Percentiles rank a stretch among this genome's conserved stretches.
phyloP scores from a whole-genome alignment of 2,113 vertebrate species.

The Prunella himalayana region DNA sequence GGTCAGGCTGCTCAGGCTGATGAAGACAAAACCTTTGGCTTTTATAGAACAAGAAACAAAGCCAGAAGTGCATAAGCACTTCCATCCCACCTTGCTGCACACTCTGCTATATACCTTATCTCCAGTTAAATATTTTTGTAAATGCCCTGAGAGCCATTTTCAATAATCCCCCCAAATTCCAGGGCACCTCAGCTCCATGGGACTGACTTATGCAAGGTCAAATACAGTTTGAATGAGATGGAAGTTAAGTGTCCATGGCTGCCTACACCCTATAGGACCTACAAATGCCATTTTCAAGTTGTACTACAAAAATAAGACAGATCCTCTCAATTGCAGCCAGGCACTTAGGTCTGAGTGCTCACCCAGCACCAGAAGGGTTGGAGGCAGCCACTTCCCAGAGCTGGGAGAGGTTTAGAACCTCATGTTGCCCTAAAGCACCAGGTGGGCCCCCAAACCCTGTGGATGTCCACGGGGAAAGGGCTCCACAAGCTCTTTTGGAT shows the following conservation, averaged over 20 bases:
- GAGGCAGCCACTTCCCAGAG: background rate
- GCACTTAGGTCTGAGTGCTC: background rate
- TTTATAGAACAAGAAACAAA: background rate
- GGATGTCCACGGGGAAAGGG: background rate
- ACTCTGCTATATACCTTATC: background rate
- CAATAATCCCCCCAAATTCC: background rate
- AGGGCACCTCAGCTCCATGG: background rate
- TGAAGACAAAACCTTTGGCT: background rate
- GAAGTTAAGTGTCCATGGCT: background rate
- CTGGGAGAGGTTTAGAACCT: background rate
- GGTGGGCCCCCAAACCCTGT: background rate
- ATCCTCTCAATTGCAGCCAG: background rate
- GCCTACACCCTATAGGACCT: background rate
- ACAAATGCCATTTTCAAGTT: background rate
- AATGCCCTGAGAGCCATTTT: background rate
- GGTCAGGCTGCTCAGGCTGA: background rate
- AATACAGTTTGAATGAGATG: background rate
- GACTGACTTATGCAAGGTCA: background rate
- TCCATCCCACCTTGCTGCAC: background rate
- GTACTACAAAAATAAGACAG: background rate
- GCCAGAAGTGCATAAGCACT: background rate
- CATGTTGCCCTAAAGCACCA: background rate
- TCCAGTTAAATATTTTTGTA: background rate
- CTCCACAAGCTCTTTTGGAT: background rate
- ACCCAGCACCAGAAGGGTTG: background rate